Percentiles rank a stretch among this genome's conserved stretches.
These are phyloP conservation scores for Phainopepla nitens DNA, from an alignment of 2,113 vertebrate species.

Conservation along the genomic window DNA sequence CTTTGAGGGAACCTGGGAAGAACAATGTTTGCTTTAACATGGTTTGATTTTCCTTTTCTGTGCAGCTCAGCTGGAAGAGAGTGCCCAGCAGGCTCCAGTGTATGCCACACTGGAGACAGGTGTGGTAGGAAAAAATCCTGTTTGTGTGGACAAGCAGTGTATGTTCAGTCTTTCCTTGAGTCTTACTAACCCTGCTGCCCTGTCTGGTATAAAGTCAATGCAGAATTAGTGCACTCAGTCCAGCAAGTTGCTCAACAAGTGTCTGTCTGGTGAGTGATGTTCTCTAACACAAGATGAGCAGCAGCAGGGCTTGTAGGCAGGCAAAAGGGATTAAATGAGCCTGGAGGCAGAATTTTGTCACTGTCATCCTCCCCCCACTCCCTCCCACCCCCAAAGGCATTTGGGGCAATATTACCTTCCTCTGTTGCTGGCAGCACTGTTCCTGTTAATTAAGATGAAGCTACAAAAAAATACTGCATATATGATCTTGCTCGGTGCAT, in stretches of 20 bases:
- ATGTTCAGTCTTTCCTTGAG: not conserved
- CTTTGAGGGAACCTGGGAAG: conserved; percentile 5
- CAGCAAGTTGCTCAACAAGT: not conserved
- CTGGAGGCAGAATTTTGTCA: not conserved
- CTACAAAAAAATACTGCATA: not conserved
- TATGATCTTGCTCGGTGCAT: not conserved
- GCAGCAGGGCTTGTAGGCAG: not conserved
- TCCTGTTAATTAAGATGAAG: not conserved
- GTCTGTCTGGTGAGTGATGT: not conserved
- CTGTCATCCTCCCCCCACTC: not conserved
- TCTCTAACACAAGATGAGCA: not conserved
- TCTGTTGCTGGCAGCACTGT: not conserved
- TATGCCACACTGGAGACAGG: not conserved
- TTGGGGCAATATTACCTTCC: not conserved
- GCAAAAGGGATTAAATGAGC: not conserved
- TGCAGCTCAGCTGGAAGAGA: not conserved
- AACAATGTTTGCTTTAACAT: conserved; percentile 16
- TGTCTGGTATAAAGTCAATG: not conserved
- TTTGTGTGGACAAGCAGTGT: not conserved
- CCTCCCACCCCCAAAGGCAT: not conserved
- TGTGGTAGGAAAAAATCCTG: not conserved
- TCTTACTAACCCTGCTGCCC: not conserved
- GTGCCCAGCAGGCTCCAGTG: not conserved
- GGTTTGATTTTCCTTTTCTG: conserved; percentile 9
- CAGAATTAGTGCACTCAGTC: not conserved